phyloP scores from a whole-genome alignment of 1,140 invertebrate genomes.

The Bombus cullumanus region DNA sequence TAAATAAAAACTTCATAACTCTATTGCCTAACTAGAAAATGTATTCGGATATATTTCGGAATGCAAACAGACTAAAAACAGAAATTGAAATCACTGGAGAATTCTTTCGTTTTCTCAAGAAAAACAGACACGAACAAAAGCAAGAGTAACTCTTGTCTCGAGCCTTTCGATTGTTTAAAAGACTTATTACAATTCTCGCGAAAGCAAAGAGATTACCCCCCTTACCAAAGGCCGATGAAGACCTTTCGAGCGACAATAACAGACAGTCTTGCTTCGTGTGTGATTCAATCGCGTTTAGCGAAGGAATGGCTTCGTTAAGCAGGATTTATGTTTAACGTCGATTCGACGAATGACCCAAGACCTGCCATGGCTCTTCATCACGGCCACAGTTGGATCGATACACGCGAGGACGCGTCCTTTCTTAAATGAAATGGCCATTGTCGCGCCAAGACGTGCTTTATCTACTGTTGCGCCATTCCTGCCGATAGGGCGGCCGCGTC shows the following conservation, averaged over 20 bases:
- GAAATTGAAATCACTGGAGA: too few relatives aligned
- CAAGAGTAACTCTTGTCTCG: too few relatives aligned
- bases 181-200: too few relatives aligned
- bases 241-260: not conserved
- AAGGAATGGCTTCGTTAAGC: conserved; percentile 47
- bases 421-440: conserved; percentile 57
- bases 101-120: not conserved
- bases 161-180: too few relatives aligned
- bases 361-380: conserved; percentile 19
- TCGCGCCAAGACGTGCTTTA: conserved; percentile 56
- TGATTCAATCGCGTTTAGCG: conserved; percentile 23
- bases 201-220: not conserved
- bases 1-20: too few relatives aligned
- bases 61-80: too few relatives aligned
- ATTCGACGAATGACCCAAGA: conserved; percentile 37
- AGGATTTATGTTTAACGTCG: conserved; percentile 47
- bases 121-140: not conserved
- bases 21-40: too few relatives aligned
- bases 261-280: not conserved
- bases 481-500: conserved; percentile 17
- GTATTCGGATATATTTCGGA: too few relatives aligned
- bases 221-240: not conserved
- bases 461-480: conserved; percentile 49
- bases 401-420: conserved; percentile 37
- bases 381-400: conserved; percentile 49